Percentiles rank a stretch among this genome's conserved stretches.
phyloP scores from a whole-genome alignment of 1,140 invertebrate genomes.

The Meloidogyne chitwoodi region DNA sequence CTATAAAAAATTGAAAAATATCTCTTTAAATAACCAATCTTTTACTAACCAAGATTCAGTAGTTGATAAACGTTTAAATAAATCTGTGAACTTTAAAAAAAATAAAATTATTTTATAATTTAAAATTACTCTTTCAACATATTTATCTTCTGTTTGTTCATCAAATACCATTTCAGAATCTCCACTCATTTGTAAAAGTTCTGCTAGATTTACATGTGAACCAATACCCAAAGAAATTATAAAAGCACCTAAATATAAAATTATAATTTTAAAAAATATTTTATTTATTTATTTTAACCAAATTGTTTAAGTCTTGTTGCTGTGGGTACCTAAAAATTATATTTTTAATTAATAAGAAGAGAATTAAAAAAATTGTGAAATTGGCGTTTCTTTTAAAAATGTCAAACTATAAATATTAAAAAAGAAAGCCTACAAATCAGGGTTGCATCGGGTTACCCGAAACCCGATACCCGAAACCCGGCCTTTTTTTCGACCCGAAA shows the following conservation, averaged over 20 bases:
- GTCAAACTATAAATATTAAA: too few species aligned
- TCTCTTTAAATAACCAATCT: background rate
- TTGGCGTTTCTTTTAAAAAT: too few species aligned
- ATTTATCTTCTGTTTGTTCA: slow-evolving; percentile 27
- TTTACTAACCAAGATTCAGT: slow-evolving; percentile 14
- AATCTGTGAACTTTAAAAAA: background rate
- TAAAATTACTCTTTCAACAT: slow-evolving; percentile 22
- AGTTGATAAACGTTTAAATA: slow-evolving; percentile 32
- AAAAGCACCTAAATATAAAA: slow-evolving; percentile 35
- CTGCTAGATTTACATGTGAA: slow-evolving; percentile 42
- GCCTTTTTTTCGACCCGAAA: too few species aligned
- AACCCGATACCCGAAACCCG: too few species aligned
- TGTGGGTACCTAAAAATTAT: slow-evolving; percentile 35
- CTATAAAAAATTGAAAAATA: slow-evolving; percentile 14
- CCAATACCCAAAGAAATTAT: slow-evolving; percentile 49
- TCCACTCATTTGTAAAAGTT: slow-evolving; percentile 48
- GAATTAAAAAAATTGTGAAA: too few species aligned
- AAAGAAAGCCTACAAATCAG: too few species aligned
- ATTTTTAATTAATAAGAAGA: slow-evolving; percentile 30
- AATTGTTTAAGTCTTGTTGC: slow-evolving; percentile 34
- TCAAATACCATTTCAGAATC: slow-evolving; percentile 44
- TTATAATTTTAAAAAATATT: background rate
- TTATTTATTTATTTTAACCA: slow-evolving; percentile 18
- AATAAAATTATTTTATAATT: background rate
- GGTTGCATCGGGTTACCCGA: too few species aligned